A percentile compares a stretch with the other conserved stretches of the same genome.
phyloP scores from a whole-genome alignment of 2,113 vertebrate genomes.

The Pelvicachromis taeniatus region DNA sequence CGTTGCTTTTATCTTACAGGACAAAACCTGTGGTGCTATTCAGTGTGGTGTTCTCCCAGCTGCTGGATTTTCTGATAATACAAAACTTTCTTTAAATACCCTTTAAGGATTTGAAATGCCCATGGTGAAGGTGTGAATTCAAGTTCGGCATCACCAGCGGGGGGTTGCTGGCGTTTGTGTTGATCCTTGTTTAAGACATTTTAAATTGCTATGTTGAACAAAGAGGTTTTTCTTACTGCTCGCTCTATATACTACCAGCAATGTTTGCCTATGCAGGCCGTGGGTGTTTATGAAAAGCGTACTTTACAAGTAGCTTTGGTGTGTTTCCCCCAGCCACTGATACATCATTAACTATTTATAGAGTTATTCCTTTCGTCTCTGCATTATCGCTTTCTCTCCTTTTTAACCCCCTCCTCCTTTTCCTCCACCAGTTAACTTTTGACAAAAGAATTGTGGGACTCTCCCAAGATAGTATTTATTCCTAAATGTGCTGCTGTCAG shows the following conservation, averaged over 20 bases:
- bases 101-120: constrained; percentile 4
- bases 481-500: background rate
- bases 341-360: constrained; percentile 51
- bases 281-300: constrained; percentile 29
- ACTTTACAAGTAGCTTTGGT: constrained; percentile 34
- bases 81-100: constrained; percentile 3
- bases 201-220: background rate
- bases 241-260: background rate
- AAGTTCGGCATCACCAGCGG: background rate
- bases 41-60: background rate
- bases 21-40: background rate
- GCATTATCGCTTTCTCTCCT: background rate
- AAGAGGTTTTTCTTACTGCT: background rate
- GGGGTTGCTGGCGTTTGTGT: background rate
- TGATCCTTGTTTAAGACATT: background rate
- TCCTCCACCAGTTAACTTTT: background rate
- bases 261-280: constrained; percentile 20
- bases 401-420: background rate
- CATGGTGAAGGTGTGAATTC: background rate
- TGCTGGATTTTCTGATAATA: background rate
- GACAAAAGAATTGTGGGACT: background rate
- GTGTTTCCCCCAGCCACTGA: constrained; percentile 15
- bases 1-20: background rate
- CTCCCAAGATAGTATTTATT: constrained; percentile 1
- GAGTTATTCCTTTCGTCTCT: background rate